These are phyloP conservation scores for Netelia fuscicornis DNA, from an alignment of 2,888 invertebrate genomes.

Conservation along the genomic window DNA sequence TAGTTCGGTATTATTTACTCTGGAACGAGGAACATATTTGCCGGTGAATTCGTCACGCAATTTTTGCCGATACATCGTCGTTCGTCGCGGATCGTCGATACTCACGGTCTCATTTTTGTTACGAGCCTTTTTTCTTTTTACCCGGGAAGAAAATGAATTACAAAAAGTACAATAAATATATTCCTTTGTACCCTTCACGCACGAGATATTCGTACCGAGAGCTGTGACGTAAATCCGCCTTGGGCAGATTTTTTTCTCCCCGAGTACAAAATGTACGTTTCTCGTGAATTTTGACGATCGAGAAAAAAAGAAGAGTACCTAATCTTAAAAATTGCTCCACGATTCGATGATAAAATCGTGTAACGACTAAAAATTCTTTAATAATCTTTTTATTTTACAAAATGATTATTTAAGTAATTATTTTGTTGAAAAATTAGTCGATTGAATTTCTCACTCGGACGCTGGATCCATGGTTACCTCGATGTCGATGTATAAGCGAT, in stretches of 20 bases:
- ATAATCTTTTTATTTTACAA: neutral
- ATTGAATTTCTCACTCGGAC: neutral
- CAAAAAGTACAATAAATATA: neutral
- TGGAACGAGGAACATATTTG: slow-evolving; percentile 75
- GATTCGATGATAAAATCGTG: neutral
- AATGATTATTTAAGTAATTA: neutral
- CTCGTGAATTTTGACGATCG: neutral
- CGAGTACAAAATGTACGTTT: neutral
- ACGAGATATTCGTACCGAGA: neutral
- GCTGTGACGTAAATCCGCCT: neutral
- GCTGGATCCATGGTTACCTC: neutral
- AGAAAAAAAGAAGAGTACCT: neutral
- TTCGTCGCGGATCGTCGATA: neutral
- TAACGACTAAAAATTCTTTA: neutral
- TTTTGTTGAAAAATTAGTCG: neutral
- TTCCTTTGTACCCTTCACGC: slow-evolving; percentile 11
- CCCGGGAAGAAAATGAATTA: slow-evolving; percentile 15
- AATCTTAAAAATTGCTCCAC: neutral
- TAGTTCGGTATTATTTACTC: slow-evolving; percentile 29
- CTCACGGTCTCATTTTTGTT: slow-evolving; percentile 22
- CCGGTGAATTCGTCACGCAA: slow-evolving; percentile 77
- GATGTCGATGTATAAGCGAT: neutral
- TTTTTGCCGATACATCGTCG: slow-evolving; percentile 54
- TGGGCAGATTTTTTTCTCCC: slow-evolving; percentile 8
- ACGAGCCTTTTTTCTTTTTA: neutral